Evolutionary conservation across 1,140 invertebrate species (phyloP).

Genomic region (Leptopilina boulardi): DNA sequence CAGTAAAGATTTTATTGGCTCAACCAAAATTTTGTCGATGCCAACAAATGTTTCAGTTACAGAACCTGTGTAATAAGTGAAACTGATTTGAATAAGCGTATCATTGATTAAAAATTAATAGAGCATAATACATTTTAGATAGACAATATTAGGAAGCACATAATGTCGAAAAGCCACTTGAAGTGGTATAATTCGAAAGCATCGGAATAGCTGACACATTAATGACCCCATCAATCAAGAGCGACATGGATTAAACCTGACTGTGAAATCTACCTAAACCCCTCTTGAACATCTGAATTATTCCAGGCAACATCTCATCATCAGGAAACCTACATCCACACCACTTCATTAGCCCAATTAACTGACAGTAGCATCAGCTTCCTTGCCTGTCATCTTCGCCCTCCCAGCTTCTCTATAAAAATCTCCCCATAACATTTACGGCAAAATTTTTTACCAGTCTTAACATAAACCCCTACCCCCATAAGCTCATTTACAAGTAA

Average conservation of each 20-base stretch:
- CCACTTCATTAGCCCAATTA: conserved; percentile 9
- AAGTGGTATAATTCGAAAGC: background rate
- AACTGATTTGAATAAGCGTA: too few relatives aligned
- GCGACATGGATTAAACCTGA: conserved; percentile 16
- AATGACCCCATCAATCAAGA: conserved; percentile 17
- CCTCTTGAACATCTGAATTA: conserved; percentile 13
- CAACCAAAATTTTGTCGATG: too few relatives aligned
- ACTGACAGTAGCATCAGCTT: background rate
- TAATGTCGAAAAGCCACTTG: background rate
- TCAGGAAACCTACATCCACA: conserved; percentile 4
- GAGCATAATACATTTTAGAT: too few relatives aligned
- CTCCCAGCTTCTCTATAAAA: too few relatives aligned
- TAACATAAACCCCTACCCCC: too few relatives aligned
- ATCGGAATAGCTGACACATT: background rate
- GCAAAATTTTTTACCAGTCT: too few relatives aligned
- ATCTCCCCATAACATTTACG: too few relatives aligned
- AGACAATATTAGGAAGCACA: background rate
- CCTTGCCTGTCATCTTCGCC: background rate
- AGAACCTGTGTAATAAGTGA: too few relatives aligned
- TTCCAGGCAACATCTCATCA: conserved; percentile 13
- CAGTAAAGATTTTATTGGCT: too few relatives aligned
- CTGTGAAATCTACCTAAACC: conserved; percentile 2
- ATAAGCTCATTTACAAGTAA: background rate
- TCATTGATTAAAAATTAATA: too few relatives aligned
- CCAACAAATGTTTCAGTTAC: too few relatives aligned